These are phyloP conservation scores for Molorchus minor DNA, from an alignment of 2,888 invertebrate genomes.

Conservation along the genomic window DNA sequence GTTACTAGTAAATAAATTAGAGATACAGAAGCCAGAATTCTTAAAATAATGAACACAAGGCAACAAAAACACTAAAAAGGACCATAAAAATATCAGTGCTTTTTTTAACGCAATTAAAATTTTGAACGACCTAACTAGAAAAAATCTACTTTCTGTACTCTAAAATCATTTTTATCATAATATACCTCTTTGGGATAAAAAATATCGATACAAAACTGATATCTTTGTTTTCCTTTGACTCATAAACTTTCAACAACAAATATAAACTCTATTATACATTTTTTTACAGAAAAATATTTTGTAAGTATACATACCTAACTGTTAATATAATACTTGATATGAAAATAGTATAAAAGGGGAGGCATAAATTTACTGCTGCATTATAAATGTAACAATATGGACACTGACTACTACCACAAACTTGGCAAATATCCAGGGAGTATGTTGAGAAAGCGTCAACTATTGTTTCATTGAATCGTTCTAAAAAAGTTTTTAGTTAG, in stretches of 20 bases:
- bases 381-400: constrained; percentile 92
- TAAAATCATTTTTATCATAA: constrained; percentile 1
- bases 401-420: constrained; percentile 93
- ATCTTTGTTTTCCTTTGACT: constrained; percentile 19
- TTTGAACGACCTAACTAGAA: not conserved
- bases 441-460: constrained; percentile 88
- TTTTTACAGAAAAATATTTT: constrained; percentile 40
- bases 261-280: constrained; percentile 26
- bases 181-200: constrained; percentile 17
- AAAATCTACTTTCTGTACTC: constrained; percentile 4
- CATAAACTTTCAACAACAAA: constrained; percentile 30
- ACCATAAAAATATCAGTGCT: not conserved
- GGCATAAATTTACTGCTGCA: constrained; percentile 62
- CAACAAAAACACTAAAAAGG: constrained; percentile 30
- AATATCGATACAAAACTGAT: constrained; percentile 31
- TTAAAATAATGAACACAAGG: constrained; percentile 41
- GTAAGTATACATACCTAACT: constrained; percentile 47
- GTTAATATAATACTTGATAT: constrained; percentile 49
- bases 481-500: too few relatives aligned
- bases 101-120: too few relatives aligned
- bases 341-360: constrained; percentile 50
- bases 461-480: constrained; percentile 91
- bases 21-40: constrained; percentile 4
- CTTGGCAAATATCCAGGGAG: constrained; percentile 90
- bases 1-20: not conserved